Conservation (phyloP, 2,797 vertebrate species). For the Molossus alvarezi region DNA sequence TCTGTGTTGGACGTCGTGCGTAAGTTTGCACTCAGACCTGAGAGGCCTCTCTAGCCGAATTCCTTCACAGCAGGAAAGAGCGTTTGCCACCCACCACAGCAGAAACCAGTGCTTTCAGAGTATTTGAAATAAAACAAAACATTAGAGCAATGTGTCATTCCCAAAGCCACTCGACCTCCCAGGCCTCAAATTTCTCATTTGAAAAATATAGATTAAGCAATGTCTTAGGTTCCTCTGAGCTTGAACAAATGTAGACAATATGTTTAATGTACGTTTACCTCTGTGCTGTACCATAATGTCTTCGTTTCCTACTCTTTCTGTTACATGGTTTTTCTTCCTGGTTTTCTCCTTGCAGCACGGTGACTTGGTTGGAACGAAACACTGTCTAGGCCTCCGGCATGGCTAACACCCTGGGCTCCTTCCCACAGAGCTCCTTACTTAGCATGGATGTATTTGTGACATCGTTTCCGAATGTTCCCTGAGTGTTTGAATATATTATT, state of each 20-base stretch:
- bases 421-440: not conserved
- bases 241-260: not conserved
- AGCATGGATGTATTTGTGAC: not conserved
- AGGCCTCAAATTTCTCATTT: not conserved
- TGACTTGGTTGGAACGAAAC: not conserved
- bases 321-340: not conserved
- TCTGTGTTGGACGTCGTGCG: not conserved
- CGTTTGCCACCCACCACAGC: not conserved
- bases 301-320: not conserved
- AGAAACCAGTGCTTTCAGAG: not conserved
- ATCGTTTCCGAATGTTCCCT: not conserved
- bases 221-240: not conserved
- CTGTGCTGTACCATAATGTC: not conserved
- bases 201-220: not conserved
- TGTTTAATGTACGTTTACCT: not conserved
- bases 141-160: not conserved
- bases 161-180: not conserved
- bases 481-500: conserved; percentile 5
- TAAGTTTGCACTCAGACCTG: not conserved
- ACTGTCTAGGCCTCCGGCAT: not conserved
- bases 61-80: not conserved
- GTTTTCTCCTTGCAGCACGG: not conserved
- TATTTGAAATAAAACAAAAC: not conserved
- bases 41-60: not conserved
- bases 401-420: not conserved